Conservation (phyloP, 2,797 vertebrate genomes). For the Antennarius maculatus region DNA sequence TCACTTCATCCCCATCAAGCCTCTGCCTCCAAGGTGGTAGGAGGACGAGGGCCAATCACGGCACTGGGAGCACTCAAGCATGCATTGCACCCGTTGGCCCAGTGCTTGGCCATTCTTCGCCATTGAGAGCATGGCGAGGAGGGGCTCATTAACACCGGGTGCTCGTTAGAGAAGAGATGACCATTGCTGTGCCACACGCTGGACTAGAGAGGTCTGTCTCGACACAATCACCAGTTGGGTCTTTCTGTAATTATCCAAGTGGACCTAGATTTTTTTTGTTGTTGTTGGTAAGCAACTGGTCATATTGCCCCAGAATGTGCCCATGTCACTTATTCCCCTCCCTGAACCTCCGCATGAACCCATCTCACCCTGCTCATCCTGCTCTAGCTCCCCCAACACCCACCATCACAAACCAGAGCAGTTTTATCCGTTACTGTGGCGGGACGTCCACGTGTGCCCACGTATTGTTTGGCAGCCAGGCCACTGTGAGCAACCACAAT, state of each 20-base stretch:
- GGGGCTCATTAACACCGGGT: slow-evolving; percentile 76
- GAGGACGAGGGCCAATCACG: slow-evolving; percentile 80
- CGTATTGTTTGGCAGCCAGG: slow-evolving; percentile 91
- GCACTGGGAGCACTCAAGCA: slow-evolving; percentile 81
- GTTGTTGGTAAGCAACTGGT: slow-evolving; percentile 83
- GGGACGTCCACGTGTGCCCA: slow-evolving; percentile 90
- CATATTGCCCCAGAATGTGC: slow-evolving; percentile 84
- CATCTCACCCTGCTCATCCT: slow-evolving; percentile 21
- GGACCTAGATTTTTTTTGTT: slow-evolving; percentile 50
- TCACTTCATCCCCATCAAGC: slow-evolving; percentile 87
- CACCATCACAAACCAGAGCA: slow-evolving; percentile 67
- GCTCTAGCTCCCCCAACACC: slow-evolving; percentile 18
- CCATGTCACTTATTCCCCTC: slow-evolving; percentile 62
- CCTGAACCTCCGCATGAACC: slow-evolving; percentile 40
- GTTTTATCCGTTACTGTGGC: slow-evolving; percentile 96
- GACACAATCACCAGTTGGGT: slow-evolving; percentile 85
- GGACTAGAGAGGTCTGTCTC: slow-evolving; percentile 84
- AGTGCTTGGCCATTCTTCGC: slow-evolving; percentile 87
- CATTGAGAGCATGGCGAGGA: slow-evolving; percentile 85
- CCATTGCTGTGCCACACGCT: slow-evolving; percentile 91
- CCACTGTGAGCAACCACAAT: slow-evolving; percentile 97
- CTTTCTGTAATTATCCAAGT: slow-evolving; percentile 90
- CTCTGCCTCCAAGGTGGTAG: slow-evolving; percentile 68
- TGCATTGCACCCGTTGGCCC: slow-evolving; percentile 83
- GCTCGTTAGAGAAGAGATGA: slow-evolving; percentile 76